Percentiles rank a stretch among this genome's conserved stretches.
These are phyloP conservation scores for Diadema setosum DNA, from an alignment of 35 echinoderm and acorn worm species.

Conservation along the genomic window DNA sequence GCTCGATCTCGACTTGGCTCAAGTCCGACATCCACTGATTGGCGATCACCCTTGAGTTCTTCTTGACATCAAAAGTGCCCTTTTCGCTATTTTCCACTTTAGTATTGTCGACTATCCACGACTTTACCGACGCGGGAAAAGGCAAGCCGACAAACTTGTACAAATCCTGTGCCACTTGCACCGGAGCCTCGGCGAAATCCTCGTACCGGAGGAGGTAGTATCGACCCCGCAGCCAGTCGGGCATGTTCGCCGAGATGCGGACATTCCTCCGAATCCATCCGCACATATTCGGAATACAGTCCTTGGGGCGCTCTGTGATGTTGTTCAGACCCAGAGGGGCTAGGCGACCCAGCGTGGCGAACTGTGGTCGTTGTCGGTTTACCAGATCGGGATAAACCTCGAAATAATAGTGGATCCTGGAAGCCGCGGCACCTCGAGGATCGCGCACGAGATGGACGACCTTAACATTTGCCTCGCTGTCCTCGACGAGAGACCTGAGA, in stretches of 20 bases:
- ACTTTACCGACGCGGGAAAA: conserved; percentile 23
- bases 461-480: conserved; percentile 63
- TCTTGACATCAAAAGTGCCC: conserved; percentile 47
- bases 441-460: conserved; percentile 89
- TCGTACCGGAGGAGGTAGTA: conserved; percentile 87
- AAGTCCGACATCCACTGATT: conserved; percentile 56
- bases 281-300: conserved; percentile 72
- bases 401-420: conserved; percentile 58
- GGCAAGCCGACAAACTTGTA: conserved; percentile 76
- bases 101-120: conserved; percentile 74
- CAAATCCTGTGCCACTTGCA: conserved; percentile 43
- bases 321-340: neutral
- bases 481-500: conserved; percentile 36
- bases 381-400: neutral
- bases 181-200: conserved; percentile 63
- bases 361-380: neutral
- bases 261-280: conserved; percentile 75
- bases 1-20: conserved; percentile 43
- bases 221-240: conserved; percentile 54
- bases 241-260: neutral
- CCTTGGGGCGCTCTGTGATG: neutral
- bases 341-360: neutral
- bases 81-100: neutral
- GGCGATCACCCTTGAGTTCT: conserved; percentile 64
- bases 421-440: conserved; percentile 71